A percentile compares a stretch with the other conserved stretches of the same genome.
Evolutionary conservation across 2,113 vertebrate genomes (phyloP).

Genomic region (Psittacus erithacus): DNA sequence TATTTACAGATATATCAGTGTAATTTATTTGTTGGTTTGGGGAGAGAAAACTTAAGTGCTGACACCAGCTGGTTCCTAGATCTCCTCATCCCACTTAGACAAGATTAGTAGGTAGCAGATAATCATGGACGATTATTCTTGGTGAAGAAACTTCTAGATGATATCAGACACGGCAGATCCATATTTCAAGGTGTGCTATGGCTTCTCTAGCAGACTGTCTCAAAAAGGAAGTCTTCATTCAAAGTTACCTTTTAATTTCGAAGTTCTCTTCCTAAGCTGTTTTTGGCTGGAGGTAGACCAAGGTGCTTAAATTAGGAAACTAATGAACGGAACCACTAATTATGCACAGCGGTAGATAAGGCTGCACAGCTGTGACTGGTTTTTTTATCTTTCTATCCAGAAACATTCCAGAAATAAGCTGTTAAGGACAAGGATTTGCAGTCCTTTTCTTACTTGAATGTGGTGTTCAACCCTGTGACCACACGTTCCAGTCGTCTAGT

Average conservation of each 20-base stretch:
- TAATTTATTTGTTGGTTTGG: neutral
- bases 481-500: neutral
- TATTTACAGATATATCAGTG: neutral
- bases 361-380: neutral
- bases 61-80: neutral
- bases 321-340: constrained; percentile 9
- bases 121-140: neutral
- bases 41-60: neutral
- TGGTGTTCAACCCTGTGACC: neutral
- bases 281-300: neutral
- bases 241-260: neutral
- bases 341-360: neutral
- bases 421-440: neutral
- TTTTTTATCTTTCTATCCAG: neutral
- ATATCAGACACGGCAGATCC: neutral
- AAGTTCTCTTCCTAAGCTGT: neutral
- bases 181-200: fast-evolving
- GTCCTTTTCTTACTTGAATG: neutral
- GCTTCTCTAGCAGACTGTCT: neutral
- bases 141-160: neutral
- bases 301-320: neutral
- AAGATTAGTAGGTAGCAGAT: neutral
- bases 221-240: neutral
- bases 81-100: neutral
- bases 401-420: constrained; percentile 12